Percentiles rank a stretch among this genome's conserved stretches.
Evolutionary conservation across 2,113 vertebrate genomes (phyloP).

Genomic region (Oryzias melastigma): DNA sequence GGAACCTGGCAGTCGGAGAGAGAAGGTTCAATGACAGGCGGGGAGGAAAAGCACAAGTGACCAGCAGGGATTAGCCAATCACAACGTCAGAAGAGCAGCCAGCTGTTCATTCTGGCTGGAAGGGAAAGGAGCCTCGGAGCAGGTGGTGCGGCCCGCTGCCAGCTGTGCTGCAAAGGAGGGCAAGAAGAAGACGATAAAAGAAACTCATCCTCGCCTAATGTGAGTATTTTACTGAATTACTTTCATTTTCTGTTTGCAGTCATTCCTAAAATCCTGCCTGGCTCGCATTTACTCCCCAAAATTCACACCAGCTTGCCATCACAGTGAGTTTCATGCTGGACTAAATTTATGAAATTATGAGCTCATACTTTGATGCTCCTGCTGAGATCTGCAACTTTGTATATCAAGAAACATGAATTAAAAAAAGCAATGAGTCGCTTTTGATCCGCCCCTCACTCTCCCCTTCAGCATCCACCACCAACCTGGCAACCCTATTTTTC

Average conservation of each 20-base stretch:
- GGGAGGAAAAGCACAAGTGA: constrained; percentile 73
- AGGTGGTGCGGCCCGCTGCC: constrained; percentile 75
- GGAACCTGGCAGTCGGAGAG: constrained; percentile 66
- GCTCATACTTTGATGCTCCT: no score
- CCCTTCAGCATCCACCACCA: no score
- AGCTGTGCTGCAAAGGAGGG: constrained; percentile 70
- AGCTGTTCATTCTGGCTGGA: constrained; percentile 77
- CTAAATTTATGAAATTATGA: not conserved
- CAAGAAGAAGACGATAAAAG: constrained; percentile 55
- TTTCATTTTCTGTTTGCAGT: constrained; percentile 11
- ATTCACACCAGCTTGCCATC: no score
- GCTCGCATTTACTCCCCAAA: no score
- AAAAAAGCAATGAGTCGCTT: no score
- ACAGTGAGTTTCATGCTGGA: not conserved
- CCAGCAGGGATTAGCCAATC: constrained; percentile 81
- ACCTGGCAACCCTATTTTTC: no score
- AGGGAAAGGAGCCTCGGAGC: constrained; percentile 66
- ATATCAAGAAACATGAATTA: no score
- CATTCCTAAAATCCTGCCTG: no score
- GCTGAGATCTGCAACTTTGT: no score
- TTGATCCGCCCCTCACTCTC: no score
- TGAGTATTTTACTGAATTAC: constrained; percentile 23
- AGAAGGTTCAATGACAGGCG: constrained; percentile 77
- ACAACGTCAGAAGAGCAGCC: constrained; percentile 79
- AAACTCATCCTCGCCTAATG: constrained; percentile 42